Conservation (phyloP, 2,113 vertebrate species). For the Lutjanus erythropterus region DNA sequence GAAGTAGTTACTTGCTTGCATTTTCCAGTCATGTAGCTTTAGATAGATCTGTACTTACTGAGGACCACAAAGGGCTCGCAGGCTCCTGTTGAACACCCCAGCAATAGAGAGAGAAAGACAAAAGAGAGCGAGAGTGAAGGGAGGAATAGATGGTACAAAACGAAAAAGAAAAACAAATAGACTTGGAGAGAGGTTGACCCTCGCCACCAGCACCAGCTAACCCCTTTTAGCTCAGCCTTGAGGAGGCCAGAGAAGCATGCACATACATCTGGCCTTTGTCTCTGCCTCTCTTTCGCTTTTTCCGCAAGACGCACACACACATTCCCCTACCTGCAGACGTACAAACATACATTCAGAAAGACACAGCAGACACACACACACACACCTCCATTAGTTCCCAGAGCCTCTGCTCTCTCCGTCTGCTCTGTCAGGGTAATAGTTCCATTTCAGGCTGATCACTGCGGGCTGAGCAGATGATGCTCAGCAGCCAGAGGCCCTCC, state of each 20-base stretch:
- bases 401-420: conserved; percentile 21
- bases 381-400: conserved; percentile 29
- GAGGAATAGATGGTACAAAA: background rate
- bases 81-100: background rate
- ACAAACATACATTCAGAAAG: background rate
- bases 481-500: background rate
- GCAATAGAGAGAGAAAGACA: background rate
- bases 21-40: background rate
- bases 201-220: conserved; percentile 14
- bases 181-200: conserved; percentile 13
- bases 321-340: background rate
- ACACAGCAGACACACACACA: background rate
- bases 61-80: background rate
- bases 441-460: conserved; percentile 38
- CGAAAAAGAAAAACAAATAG: conserved; percentile 17
- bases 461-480: conserved; percentile 13
- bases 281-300: conserved; percentile 3
- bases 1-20: background rate
- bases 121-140: background rate
- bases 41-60: background rate
- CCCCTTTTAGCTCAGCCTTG: conserved; percentile 27
- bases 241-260: conserved; percentile 14
- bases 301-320: conserved; percentile 1
- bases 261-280: conserved; percentile 15
- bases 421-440: conserved; percentile 16